Base-by-base conservation (phyloP, 2,888 invertebrate genomes). In the Spicauda simplicius region DNA sequence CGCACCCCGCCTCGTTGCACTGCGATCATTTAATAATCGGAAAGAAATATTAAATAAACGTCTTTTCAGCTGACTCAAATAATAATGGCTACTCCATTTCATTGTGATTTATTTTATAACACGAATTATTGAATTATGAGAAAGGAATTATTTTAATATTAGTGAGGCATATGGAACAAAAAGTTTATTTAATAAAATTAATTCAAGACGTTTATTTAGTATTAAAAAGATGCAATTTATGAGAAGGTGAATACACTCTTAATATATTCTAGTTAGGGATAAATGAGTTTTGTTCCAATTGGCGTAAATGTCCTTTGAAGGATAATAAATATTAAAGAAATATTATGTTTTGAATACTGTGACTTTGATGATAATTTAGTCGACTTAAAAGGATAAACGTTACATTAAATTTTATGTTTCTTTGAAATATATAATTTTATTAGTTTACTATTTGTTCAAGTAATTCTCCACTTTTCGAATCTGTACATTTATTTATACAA, bases 1-100 rank as follows among this genome's bases (percentile, higher is more conserved):
- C 88, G 86, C 88, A 74, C 67, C 73, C 74, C 79, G 30, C 37
- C 33, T 14, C 75, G 67, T n/a, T 64, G 62, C 57, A 60, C 55
- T 60, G 62, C 45, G 57, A 62, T 70, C 71, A 33, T 66, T 69
- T 41, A 37, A 53, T 30, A 7, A 12, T 33, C 14, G 12, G 10
- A 41, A 41, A 14, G 14, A 41, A 41, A 41, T 41, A 41, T 41
- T 14, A 41, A 14, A 41, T 41, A 14, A 14, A 12, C 5, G 12
- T 14, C 41, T 41, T 41, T 41, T 41, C 2, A 41, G 14, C 41
- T 33, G 14, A 41, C 41, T 41, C 12, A 41, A 14, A 25, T 2
- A 25, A 25, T 25, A 25, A 5, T 25, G 5, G 5, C 25, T 25
- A 25, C n/a, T n/a, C n/a, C 2, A 5, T 25, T 25, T 25, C 5